Conservation (phyloP, 2,797 vertebrate species). For the Hippoglossus hippoglossus region DNA sequence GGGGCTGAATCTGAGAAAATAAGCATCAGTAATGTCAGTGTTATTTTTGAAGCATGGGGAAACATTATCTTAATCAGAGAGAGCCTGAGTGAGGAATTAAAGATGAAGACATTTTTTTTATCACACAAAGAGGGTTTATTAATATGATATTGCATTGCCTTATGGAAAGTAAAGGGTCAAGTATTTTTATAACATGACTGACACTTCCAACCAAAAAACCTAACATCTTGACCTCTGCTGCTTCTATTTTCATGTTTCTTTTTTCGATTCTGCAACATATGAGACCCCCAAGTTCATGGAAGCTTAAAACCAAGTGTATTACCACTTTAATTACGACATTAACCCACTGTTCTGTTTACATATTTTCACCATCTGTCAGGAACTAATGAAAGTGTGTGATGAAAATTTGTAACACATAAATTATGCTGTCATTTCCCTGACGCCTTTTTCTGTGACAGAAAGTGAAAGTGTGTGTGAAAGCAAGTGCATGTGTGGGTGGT, state of each 20-base stretch:
- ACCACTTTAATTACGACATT: too few relatives aligned
- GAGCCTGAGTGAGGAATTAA: background rate
- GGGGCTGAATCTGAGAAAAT: background rate
- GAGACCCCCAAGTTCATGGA: background rate
- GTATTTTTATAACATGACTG: background rate
- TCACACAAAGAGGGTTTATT: background rate
- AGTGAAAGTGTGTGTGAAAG: constrained; percentile 18
- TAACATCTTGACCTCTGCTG: background rate
- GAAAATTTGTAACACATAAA: constrained; percentile 11
- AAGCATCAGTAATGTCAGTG: background rate
- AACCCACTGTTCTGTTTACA: background rate
- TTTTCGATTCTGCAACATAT: background rate
- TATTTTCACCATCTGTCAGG: constrained; percentile 32
- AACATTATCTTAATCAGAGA: background rate
- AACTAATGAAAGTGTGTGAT: constrained; percentile 20
- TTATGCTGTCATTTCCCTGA: constrained; percentile 29
- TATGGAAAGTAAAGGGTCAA: background rate
- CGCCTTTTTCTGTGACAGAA: constrained; percentile 21
- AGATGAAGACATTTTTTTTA: background rate
- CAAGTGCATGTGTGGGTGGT: constrained; percentile 28
- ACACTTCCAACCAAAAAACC: background rate
- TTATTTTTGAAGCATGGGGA: background rate
- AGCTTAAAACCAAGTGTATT: background rate
- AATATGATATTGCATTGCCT: background rate
- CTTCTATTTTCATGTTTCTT: constrained; percentile 4